Evolutionary conservation across 1,140 invertebrate genomes (phyloP), one percentile per base, ranked within the genome.

Genomic region (Drosophila ogumai): DNA sequence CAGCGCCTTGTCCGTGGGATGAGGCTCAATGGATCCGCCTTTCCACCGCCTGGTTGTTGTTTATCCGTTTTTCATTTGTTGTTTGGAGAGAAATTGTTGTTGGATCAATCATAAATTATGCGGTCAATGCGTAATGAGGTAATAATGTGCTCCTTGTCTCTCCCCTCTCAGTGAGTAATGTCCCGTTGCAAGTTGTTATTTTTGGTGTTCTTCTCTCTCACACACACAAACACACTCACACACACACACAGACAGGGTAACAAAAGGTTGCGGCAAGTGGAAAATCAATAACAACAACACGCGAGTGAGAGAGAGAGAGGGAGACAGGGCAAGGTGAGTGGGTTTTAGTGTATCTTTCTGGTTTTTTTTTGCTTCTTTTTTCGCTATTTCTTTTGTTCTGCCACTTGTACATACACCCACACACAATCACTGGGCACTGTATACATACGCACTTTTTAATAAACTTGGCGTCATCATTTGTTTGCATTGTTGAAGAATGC

Each of bases 1-100:
- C n/a, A 98, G 92, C 40, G 97, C 97, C 91, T 97, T 96, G 90
- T 98, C 96, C 59, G 96, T 97, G 17, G 98, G 97, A 94, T 98
- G 98, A 6, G 97, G 97, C 94, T 98, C 97, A 71, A 98, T 94
- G 49, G 95, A 95, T 9, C 97, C 97, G 54, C 96, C 96, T 93
- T 96, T 96, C 44, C 97, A 95, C 93, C 96, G 96, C 80, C 96
- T 97, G 44, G n/a, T 60, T 32, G 61, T 68, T 49, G 64, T 65
- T 65, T 38, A 19, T 46, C 22, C 13, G 31, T 50, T 49, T 49
- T 34, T 3, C 36, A 46, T 44, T 43, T 22, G 32, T 38, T 36
- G 58, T 77, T 46, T 61, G 41, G 65, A 68, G 52, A 32, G 41
- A 46, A 77, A 32, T 60, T 67, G 50, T 67, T 66, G 74, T 79